These are phyloP conservation scores for Catocala sponsa DNA, from an alignment of 2,888 invertebrate species.

Conservation along the genomic window DNA sequence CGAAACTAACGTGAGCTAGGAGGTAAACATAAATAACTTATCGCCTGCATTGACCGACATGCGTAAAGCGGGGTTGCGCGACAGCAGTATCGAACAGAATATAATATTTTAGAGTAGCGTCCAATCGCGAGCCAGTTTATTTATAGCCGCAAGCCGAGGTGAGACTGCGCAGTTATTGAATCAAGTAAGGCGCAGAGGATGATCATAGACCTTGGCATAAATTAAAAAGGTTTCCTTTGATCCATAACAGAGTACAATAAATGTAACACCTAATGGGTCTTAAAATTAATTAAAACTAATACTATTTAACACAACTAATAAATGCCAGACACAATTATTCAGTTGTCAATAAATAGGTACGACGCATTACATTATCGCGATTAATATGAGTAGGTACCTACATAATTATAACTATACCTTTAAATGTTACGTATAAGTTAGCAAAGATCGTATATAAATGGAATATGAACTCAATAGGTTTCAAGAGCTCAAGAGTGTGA, in stretches of 20 bases:
- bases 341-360: too few species aligned
- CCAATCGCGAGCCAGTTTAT: slow-evolving; percentile 54
- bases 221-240: slow-evolving; percentile 32
- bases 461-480: too few species aligned
- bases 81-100: slow-evolving; percentile 42
- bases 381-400: too few species aligned
- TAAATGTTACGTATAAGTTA: too few species aligned
- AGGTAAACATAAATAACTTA: slow-evolving; percentile 24
- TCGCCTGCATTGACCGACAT: slow-evolving; percentile 8
- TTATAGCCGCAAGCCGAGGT: slow-evolving; percentile 46
- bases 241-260: slow-evolving; percentile 30
- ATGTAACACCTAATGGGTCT: slow-evolving; percentile 9
- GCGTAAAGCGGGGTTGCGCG: slow-evolving; percentile 10
- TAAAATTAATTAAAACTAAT: too few species aligned
- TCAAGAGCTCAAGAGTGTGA: too few species aligned
- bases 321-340: too few species aligned
- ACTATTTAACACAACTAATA: too few species aligned
- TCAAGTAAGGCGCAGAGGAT: slow-evolving; percentile 40
- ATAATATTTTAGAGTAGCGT: slow-evolving; percentile 42
- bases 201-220: slow-evolving; percentile 36
- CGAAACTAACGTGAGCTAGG: slow-evolving; percentile 7
- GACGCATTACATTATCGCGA: too few species aligned
- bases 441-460: too few species aligned
- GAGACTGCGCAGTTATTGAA: slow-evolving; percentile 37
- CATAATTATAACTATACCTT: too few species aligned